A percentile compares a stretch with the other conserved stretches of the same genome.
phyloP scores from a whole-genome alignment of 2,797 vertebrate species.

The Danio tinwini region DNA sequence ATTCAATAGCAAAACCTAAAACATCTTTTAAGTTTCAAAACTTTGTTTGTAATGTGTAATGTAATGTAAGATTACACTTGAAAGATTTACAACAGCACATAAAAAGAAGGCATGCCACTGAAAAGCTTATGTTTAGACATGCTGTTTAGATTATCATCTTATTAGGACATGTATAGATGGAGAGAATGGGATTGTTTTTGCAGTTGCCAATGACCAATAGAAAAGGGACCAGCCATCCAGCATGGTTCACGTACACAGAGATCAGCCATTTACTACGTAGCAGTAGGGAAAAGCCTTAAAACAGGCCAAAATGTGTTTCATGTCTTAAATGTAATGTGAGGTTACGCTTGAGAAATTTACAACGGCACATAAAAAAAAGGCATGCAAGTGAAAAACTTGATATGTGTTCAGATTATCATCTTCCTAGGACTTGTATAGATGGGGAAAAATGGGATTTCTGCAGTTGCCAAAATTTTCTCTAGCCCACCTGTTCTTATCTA shows the following conservation, averaged over 20 bases:
- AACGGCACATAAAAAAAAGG: constrained; percentile 8
- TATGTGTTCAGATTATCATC: neutral
- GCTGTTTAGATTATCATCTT: too few relatives aligned
- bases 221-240: neutral
- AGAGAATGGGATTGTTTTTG: too few relatives aligned
- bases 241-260: neutral
- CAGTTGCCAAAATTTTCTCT: constrained; percentile 4
- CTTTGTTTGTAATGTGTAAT: neutral
- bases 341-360: constrained; percentile 12
- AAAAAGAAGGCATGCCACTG: constrained; percentile 15
- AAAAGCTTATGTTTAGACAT: neutral
- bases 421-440: constrained; percentile 30
- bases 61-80: constrained; percentile 9
- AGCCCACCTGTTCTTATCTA: constrained; percentile 13
- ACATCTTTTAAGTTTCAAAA: neutral
- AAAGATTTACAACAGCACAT: constrained; percentile 12
- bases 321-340: constrained; percentile 4
- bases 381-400: neutral
- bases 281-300: neutral
- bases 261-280: neutral
- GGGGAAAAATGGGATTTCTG: constrained; percentile 6
- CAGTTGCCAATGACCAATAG: neutral
- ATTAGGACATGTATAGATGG: too few relatives aligned
- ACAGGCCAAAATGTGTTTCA: neutral
- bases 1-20: neutral